phyloP scores from a whole-genome alignment of 2,113 vertebrate species.

The Recurvirostra avosetta region DNA sequence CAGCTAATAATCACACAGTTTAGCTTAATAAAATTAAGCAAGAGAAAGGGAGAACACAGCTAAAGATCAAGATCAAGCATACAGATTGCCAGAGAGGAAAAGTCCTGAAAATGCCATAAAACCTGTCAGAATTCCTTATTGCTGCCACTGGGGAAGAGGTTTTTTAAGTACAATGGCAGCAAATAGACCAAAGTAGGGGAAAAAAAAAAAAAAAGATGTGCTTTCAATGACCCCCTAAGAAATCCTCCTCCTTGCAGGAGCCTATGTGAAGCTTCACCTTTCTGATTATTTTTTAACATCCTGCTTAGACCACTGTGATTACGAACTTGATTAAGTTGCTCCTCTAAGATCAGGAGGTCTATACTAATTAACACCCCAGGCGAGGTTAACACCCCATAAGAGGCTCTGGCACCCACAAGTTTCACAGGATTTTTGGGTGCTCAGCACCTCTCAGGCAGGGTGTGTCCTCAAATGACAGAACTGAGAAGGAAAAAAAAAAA shows the following conservation, averaged over 20 bases:
- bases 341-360: not conserved
- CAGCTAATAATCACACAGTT: not conserved
- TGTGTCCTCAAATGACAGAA: conserved; percentile 12
- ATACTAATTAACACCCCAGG: not conserved
- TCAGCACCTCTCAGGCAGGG: not conserved
- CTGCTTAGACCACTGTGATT: not conserved
- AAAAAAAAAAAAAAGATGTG: not conserved
- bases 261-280: not conserved
- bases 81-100: not conserved
- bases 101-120: not conserved
- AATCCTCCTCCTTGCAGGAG: not conserved
- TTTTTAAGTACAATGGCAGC: not conserved
- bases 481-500: not conserved
- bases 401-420: not conserved
- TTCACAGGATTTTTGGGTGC: conserved; percentile 16
- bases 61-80: not conserved
- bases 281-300: not conserved
- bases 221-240: not conserved
- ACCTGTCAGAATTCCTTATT: not conserved
- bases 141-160: not conserved
- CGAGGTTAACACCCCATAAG: not conserved
- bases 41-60: not conserved
- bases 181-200: not conserved
- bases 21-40: not conserved
- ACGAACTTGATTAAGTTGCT: not conserved